phyloP scores from a whole-genome alignment of 2,888 invertebrate species.

The Conus canariensis region DNA sequence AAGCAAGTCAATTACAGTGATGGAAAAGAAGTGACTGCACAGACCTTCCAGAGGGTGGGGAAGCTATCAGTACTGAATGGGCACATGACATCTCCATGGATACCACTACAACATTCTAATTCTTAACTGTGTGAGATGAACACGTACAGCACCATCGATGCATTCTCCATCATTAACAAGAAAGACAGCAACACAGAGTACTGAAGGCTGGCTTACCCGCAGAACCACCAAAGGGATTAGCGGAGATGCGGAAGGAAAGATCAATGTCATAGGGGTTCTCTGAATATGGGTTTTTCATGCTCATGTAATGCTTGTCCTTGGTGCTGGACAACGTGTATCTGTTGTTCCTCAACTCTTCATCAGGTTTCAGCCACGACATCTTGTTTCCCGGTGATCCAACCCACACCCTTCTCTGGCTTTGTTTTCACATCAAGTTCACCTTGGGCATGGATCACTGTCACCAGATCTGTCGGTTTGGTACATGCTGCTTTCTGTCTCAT shows the following conservation, averaged over 20 bases:
- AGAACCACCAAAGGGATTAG: neutral
- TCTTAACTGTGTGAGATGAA: too few species aligned
- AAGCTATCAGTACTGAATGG: too few species aligned
- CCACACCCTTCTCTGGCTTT: neutral
- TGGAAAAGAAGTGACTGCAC: too few species aligned
- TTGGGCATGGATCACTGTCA: neutral
- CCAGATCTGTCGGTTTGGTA: neutral
- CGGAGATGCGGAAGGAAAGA: conserved; percentile 26
- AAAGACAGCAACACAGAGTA: too few species aligned
- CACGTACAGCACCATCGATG: too few species aligned
- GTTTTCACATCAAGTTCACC: neutral
- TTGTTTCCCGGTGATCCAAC: neutral
- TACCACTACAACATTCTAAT: too few species aligned
- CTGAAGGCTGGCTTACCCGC: neutral
- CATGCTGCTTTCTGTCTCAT: neutral
- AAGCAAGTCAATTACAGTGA: too few species aligned
- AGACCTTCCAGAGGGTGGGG: too few species aligned
- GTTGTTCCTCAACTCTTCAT: neutral
- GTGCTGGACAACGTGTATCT: neutral
- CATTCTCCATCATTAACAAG: too few species aligned
- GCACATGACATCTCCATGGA: too few species aligned
- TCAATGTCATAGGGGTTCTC: conserved; percentile 38
- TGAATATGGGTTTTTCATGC: neutral
- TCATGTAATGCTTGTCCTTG: neutral
- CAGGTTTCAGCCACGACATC: conserved; percentile 8